Evolutionary conservation across 2,797 vertebrate genomes (phyloP).

Genomic region (Fistularia commersonii): DNA sequence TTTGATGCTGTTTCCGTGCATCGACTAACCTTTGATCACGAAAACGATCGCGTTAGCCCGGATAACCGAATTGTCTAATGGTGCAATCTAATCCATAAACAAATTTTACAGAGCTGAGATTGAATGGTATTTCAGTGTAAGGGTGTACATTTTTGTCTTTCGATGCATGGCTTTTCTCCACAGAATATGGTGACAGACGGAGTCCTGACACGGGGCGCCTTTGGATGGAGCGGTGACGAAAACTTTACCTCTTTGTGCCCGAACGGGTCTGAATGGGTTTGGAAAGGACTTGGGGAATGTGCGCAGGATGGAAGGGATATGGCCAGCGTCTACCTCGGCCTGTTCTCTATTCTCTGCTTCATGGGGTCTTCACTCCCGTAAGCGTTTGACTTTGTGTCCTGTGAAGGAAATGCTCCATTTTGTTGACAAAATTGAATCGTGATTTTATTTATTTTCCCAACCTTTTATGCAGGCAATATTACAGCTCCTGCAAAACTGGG

Average conservation of each 20-base stretch:
- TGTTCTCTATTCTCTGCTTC: conserved; percentile 90
- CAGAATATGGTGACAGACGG: conserved; percentile 49
- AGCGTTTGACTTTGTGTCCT: conserved; percentile 52
- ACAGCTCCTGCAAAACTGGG: conserved; percentile 85
- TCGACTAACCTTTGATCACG: background rate
- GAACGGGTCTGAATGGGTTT: conserved; percentile 86
- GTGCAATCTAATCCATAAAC: background rate
- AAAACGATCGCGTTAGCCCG: background rate
- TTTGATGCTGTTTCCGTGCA: background rate
- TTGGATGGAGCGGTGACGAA: conserved; percentile 25
- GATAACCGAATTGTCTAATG: background rate
- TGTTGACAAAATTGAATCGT: background rate
- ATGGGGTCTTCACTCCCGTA: conserved; percentile 87
- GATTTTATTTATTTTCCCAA: background rate
- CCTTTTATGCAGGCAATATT: conserved; percentile 80
- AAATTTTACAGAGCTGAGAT: background rate
- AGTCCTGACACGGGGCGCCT: conserved; percentile 13
- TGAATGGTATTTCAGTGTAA: background rate
- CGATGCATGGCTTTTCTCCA: background rate
- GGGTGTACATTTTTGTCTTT: too few species aligned
- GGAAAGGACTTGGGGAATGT: conserved; percentile 82
- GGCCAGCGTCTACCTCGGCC: conserved; percentile 84
- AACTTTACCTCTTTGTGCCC: conserved; percentile 82
- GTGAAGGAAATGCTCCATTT: too few species aligned
- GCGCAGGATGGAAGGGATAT: conserved; percentile 82